Evolutionary conservation across 2,113 vertebrate genomes (phyloP), one percentile per base, ranked within the genome.

Genomic region (Coptodon bakossiorum): DNA sequence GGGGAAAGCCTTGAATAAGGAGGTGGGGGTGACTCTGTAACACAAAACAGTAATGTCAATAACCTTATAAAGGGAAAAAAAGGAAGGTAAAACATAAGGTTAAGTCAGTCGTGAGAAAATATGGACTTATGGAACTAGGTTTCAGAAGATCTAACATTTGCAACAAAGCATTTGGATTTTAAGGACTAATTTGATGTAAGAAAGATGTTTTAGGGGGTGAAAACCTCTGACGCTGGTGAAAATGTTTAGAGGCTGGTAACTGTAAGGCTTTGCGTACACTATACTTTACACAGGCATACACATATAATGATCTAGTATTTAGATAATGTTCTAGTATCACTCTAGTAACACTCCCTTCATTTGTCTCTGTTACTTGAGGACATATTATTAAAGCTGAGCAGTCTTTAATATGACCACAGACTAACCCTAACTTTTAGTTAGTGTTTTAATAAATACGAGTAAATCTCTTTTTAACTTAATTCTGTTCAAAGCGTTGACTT

Each of bases 1-100:
- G 98, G 97, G 96, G 98, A 99, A 95, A 99, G 98, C 96, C 99
- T 97, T 88, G 99, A 99, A 93, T 99, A 99, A 87, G 99, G 99
- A 93, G 98, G 99, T 79, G 99, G 99, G 40, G 99, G 99, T 94
- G 99, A 99, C 96, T 99, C 99, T 99, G 97, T 34, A 97, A 97
- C 80, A 96, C 66, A 96, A 95, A 96, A 97, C 88, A 96, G 24
- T 91, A 61, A 88, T 22, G 31, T 93, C 82, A 95, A 53, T 81
- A 85, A 89, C 40, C 8, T 59, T 59, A 83, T 59, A 14, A 83
- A 76, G 36, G 29, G 5, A 24, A 27, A 6, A 6, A 63, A 48
- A 63, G 24, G 73, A 31, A 29, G 45, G 4, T 84, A 27, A 71
- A 88, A 78, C 27, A 78, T 1, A 78, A 80, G 57, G 38, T 16